Evolutionary conservation across 2,113 vertebrate species (phyloP), one percentile per base, ranked within the genome.

Genomic region (Cottus gobio): DNA sequence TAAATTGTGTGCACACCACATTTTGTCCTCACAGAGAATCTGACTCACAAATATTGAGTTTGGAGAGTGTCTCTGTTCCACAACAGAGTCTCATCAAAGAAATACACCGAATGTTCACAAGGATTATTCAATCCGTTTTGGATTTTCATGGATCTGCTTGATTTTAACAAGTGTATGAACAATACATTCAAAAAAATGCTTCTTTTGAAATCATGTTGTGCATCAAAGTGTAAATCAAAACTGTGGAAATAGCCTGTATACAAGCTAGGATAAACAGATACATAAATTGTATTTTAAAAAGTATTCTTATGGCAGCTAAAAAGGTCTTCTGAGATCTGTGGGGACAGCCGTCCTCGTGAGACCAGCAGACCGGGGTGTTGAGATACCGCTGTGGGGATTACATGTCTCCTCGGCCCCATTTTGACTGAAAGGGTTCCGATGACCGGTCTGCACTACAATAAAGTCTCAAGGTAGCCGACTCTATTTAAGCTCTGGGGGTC

Each of bases 341-440:
- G 39, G 77, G 79, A 85, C 70, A 87, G 86, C 74, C 13, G 3
- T 68, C 75, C 30, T 67, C 50, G 44, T 75, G 42, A 16, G 50
- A 37, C 30, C 18, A 71, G 20, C 46, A 60, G 22, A 69, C 62
- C 8, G 66, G 68, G 50, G 54, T 69, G 62, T 36, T 82, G 69
- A 57, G 67, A 84, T 78, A 57, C 80, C 80, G 30, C 56, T 24
- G 54, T n/a, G 11, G 58, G 70, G 83, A 90, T 77, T 84, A 60
- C 69, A 77, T 89, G 81, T 89, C 78, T 34, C 63, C 66, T 57
- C 77, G 87, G 83, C 79, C 88, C 84, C 67, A 79, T 56, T 79
- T 76, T 80, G 71, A 71, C 79, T 58, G 20, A 74, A 79, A 52
- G 37, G 76, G 61, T 65, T 88, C 79, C 2, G 26, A 67, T 91